Conservation (phyloP, 1,140 invertebrate species). For the Drosophila melanica region DNA sequence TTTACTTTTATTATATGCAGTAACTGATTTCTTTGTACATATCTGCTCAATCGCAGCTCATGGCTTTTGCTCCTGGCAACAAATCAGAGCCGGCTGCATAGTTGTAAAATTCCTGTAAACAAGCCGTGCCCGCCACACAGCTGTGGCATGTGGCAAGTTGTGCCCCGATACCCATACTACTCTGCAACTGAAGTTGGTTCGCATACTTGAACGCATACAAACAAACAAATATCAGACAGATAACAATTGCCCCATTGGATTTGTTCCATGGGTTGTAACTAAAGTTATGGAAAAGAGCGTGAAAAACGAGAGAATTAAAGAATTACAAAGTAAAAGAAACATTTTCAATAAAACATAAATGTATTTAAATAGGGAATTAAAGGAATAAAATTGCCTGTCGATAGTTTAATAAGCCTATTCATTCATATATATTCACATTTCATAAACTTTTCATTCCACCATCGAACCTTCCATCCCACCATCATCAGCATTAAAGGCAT, state of each 20-base stretch:
- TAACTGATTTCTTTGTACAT: conserved; percentile 5
- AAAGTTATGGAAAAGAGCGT: conserved; percentile 25
- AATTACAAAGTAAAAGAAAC: not conserved
- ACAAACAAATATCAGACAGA: conserved; percentile 45
- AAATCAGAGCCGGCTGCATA: conserved; percentile 52
- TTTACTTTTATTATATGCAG: conserved; percentile 24
- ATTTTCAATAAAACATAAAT: too few species aligned
- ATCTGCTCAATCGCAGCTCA: conserved; percentile 6
- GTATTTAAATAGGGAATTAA: too few species aligned
- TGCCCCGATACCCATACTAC: conserved; percentile 20
- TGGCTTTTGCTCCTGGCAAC: conserved; percentile 29
- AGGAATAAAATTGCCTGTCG: too few species aligned
- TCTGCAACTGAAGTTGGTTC: conserved; percentile 40
- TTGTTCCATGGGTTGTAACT: conserved; percentile 37
- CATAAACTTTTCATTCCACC: conserved; percentile 37
- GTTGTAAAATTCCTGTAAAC: conserved; percentile 74
- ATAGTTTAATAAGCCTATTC: too few species aligned
- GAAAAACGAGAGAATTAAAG: not conserved
- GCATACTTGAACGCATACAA: conserved; percentile 34
- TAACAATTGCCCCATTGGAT: conserved; percentile 63
- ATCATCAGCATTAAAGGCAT: conserved; percentile 47
- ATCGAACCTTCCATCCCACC: conserved; percentile 7
- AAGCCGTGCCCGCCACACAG: conserved; percentile 60
- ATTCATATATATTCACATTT: not conserved
- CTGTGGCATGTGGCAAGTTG: conserved; percentile 66